A percentile compares a stretch with the other conserved stretches of the same genome.
phyloP scores from a whole-genome alignment of 23 tunicate genomes.

The Ciona savignyi region DNA sequence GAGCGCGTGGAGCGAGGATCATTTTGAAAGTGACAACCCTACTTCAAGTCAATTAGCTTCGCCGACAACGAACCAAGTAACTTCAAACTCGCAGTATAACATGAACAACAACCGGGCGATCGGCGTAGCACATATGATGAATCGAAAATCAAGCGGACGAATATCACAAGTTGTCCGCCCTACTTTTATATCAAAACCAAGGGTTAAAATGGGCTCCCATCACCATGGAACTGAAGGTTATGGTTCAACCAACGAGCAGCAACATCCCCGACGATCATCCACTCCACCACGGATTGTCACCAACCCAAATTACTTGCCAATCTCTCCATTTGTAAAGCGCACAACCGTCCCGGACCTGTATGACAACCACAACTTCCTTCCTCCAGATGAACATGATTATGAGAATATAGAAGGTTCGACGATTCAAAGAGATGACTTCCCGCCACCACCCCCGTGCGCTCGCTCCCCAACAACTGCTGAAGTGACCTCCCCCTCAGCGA shows the following conservation, averaged over 20 bases:
- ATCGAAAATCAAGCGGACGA: constrained; percentile 6
- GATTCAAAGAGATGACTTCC: not conserved
- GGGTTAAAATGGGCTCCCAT: constrained; percentile 4
- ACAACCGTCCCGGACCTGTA: not conserved
- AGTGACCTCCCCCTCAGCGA: not conserved
- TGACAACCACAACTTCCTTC: not conserved
- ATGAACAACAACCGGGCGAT: constrained; percentile 15
- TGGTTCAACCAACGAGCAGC: constrained; percentile 6
- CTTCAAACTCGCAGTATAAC: constrained; percentile 3
- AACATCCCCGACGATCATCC: not conserved
- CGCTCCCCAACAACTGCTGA: constrained; percentile 8
- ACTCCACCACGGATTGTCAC: constrained; percentile 23
- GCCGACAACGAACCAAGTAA: not conserved
- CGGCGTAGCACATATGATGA: constrained; percentile 34
- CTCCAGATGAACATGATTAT: not conserved
- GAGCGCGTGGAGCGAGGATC: constrained; percentile 51
- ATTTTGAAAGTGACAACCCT: constrained; percentile 13
- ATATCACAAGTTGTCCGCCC: constrained; percentile 35
- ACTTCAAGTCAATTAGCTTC: not conserved
- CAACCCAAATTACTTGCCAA: constrained; percentile 45
- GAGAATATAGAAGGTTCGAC: not conserved
- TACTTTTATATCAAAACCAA: constrained; percentile 14
- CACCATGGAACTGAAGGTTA: not conserved
- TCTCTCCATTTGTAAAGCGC: constrained; percentile 13
- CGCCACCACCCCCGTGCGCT: constrained; percentile 19